Percentiles rank a stretch among this genome's conserved stretches.
These are phyloP conservation scores for Myanophis thanlyinensis DNA, from an alignment of 2,113 vertebrate species.

Conservation along the genomic window DNA sequence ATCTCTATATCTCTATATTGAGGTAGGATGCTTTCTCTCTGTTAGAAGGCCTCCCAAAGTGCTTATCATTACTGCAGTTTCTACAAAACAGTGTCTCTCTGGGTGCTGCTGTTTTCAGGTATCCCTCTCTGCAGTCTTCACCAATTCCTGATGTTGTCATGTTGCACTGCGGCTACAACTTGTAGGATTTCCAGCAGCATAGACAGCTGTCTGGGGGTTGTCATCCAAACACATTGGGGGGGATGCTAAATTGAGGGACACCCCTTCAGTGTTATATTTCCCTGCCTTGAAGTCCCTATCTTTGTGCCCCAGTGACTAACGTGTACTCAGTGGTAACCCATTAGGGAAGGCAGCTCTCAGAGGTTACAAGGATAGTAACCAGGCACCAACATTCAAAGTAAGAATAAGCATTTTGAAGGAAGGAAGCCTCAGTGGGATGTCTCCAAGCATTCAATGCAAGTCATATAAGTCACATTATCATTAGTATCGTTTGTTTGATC, in stretches of 20 bases:
- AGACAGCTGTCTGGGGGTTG: not conserved
- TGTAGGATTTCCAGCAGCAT: not conserved
- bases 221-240: not conserved
- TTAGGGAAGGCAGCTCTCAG: constrained; percentile 22
- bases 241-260: not conserved
- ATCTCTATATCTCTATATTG: no score
- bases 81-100: not conserved
- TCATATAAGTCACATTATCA: constrained; percentile 17
- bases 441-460: constrained; percentile 47
- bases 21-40: constrained; percentile 4
- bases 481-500: constrained; percentile 32
- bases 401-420: constrained; percentile 36
- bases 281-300: constrained; percentile 17
- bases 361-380: constrained; percentile 51
- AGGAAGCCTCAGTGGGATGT: not conserved
- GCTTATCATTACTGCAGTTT: constrained; percentile 4
- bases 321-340: not conserved
- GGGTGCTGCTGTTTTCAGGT: not conserved
- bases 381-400: constrained; percentile 44
- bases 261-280: not conserved
- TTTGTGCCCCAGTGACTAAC: constrained; percentile 3
- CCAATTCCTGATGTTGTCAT: not conserved
- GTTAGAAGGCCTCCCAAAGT: not conserved
- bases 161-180: not conserved
- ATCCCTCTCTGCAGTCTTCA: not conserved